Percentiles rank a stretch among this genome's conserved stretches.
Conservation (phyloP, 2,888 invertebrate genomes). For the Netelia fuscicornis region DNA sequence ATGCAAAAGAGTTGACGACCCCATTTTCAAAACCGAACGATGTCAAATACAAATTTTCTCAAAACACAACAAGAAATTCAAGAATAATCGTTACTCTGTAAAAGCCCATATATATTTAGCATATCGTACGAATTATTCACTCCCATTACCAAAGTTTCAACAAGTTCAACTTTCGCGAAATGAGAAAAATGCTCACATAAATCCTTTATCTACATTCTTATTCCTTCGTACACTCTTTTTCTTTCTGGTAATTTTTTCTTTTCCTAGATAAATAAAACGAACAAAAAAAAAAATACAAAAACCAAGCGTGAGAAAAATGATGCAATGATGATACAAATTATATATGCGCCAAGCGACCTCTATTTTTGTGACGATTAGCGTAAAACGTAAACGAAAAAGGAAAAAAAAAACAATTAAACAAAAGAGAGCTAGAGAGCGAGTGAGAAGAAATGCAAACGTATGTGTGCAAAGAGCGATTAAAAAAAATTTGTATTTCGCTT, state of each 20-base stretch:
- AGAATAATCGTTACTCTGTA: neutral
- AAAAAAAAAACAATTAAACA: slow-evolving; percentile 45
- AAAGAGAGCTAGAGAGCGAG: slow-evolving; percentile 32
- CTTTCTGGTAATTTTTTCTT: slow-evolving; percentile 61
- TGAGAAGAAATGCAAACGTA: neutral
- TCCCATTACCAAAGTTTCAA: too few species aligned
- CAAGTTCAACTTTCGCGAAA: too few species aligned
- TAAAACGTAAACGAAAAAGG: slow-evolving; percentile 53
- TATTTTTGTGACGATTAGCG: slow-evolving; percentile 77
- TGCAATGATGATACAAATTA: slow-evolving; percentile 73
- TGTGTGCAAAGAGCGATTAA: slow-evolving; percentile 21
- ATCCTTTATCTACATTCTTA: neutral
- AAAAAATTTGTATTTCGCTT: slow-evolving; percentile 43
- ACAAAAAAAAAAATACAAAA: slow-evolving; percentile 54
- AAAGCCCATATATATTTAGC: neutral
- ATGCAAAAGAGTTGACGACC: too few species aligned
- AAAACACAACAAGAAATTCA: neutral
- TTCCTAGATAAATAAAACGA: slow-evolving; percentile 50
- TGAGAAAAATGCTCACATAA: too few species aligned
- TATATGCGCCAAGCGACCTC: slow-evolving; percentile 76
- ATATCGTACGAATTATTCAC: neutral
- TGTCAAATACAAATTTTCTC: too few species aligned
- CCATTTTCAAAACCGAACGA: too few species aligned
- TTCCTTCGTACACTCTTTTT: slow-evolving; percentile 7
- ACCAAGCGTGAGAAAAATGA: slow-evolving; percentile 58